Percentiles rank a stretch among this genome's conserved stretches.
Conservation (phyloP, 2,113 vertebrate genomes). For the Oxyura jamaicensis region DNA sequence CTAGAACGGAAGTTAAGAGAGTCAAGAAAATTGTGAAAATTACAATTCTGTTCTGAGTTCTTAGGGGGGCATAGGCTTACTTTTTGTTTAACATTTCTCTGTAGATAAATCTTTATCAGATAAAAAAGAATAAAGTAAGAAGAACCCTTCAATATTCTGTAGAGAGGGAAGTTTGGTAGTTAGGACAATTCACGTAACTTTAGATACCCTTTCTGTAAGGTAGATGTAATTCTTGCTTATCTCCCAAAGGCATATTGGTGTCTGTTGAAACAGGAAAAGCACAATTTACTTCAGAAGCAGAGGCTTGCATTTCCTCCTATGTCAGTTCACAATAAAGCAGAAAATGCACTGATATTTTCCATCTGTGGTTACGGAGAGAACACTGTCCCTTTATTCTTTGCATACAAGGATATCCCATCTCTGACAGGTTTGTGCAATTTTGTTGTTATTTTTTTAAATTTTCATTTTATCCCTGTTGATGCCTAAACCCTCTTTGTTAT, state of each 20-base stretch:
- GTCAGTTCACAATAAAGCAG: neutral
- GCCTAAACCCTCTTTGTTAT: neutral
- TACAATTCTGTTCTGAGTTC: neutral
- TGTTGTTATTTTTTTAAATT: neutral
- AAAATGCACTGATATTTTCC: neutral
- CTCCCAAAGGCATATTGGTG: neutral
- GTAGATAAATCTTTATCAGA: neutral
- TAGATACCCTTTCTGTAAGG: neutral
- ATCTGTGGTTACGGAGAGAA: neutral
- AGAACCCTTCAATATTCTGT: neutral
- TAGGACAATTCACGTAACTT: neutral
- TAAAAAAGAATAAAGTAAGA: neutral
- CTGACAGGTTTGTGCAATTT: neutral
- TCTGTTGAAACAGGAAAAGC: neutral
- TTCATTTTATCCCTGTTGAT: conserved; percentile 13
- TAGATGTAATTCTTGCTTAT: neutral
- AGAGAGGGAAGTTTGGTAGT: neutral
- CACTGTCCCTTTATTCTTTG: neutral
- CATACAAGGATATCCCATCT: neutral
- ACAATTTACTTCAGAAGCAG: neutral
- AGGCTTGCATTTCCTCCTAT: neutral
- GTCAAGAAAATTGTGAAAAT: neutral
- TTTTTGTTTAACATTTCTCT: neutral
- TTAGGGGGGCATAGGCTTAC: neutral
- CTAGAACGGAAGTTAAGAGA: neutral